A percentile compares a stretch with the other conserved stretches of the same genome.
Evolutionary conservation across 1,140 invertebrate species (phyloP).

Genomic region (Tetramorium alpestre): DNA sequence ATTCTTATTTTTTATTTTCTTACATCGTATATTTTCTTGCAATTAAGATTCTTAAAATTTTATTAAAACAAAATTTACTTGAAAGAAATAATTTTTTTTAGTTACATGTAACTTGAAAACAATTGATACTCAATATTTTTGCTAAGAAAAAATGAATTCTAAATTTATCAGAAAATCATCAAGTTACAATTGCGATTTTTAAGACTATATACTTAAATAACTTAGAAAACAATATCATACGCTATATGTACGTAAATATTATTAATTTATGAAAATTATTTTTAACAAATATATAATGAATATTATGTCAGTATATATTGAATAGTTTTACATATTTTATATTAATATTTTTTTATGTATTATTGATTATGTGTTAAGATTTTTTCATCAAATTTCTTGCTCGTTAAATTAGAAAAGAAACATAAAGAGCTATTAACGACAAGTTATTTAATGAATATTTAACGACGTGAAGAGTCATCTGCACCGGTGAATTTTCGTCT

Average conservation of each 20-base stretch:
- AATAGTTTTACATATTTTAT: neutral
- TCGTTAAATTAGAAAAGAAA: neutral
- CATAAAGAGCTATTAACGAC: neutral
- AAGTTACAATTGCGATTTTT: no score
- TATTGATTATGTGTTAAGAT: neutral
- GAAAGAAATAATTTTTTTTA: neutral
- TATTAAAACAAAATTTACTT: neutral
- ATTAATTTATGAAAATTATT: neutral
- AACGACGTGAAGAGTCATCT: slow-evolving; percentile 6
- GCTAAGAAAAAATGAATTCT: no score
- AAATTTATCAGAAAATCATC: no score
- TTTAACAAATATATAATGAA: neutral
- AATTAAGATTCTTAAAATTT: neutral
- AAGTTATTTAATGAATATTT: slow-evolving; percentile 53
- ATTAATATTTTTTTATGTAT: neutral
- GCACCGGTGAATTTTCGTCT: neutral
- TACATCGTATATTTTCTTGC: neutral
- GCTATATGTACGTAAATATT: neutral
- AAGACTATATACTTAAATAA: no score
- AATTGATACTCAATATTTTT: neutral
- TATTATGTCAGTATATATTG: neutral
- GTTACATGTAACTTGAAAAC: neutral
- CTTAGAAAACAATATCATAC: no score
- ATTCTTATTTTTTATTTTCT: neutral
- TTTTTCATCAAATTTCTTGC: neutral